Evolutionary conservation across 1,140 invertebrate species (phyloP), one percentile per base, ranked within the genome.

Genomic region (Cherax quadricarinatus): DNA sequence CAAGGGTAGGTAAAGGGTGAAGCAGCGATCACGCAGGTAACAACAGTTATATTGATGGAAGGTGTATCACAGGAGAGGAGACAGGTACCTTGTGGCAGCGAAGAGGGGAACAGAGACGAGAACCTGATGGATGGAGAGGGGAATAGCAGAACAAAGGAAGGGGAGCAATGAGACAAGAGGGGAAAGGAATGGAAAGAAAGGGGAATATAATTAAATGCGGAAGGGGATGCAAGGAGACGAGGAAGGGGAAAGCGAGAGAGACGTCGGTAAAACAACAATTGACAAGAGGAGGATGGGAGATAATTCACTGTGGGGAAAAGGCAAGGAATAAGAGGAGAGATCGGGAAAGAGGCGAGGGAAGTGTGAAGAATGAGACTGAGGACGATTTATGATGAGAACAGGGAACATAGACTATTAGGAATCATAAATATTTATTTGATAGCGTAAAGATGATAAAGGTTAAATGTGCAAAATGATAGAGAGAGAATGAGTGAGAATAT

Each of bases 111-210:
- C 14, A 66, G 14, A 66, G 62, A 66, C 62, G 62, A 16, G 62
- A 16, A 66, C 14, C 10, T 66, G 62, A 66, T 66, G 62, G 16
- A 66, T 66, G 62, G 62, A 66, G 62, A 66, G 62, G 62, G 62
- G 62, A 66, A 66, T 66, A 21, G 18, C 18, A 66, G 62, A 66
- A 66, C 62, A 66, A 66, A 66, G 62, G 62, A 66, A 66, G 62
- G 62, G 62, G 62, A 66, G 14, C 62, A 66, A 66, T 66, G 62
- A 18, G 16, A 66, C 62, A 66, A 66, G 62, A 66, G 62, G 62
- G 62, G 62, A 66, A 66, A 66, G 62, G 62, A 66, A 66, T 66
- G 18, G 62, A 66, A 66, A 66, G 62, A 66, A 66, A 66, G 62
- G 62, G 62, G 62, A 66, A 66, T 66, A 16, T 16, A 21, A 66